These are phyloP conservation scores for Noctua pronuba DNA, from an alignment of 2,888 invertebrate species.

Conservation along the genomic window DNA sequence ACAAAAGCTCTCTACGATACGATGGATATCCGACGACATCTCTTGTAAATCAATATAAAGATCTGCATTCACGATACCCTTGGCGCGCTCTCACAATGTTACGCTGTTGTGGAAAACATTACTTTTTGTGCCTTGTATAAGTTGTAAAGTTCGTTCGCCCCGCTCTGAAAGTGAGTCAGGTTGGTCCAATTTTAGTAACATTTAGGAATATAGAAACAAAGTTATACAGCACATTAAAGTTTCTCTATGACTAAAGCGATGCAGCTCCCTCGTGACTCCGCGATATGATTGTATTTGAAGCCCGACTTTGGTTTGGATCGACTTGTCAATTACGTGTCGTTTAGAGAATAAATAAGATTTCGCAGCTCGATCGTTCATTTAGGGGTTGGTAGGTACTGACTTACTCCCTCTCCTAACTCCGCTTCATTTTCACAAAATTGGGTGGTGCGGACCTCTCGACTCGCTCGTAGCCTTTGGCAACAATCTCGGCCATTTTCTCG, in stretches of 20 bases:
- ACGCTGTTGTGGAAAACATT: slow-evolving; percentile 38
- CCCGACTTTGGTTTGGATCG: slow-evolving; percentile 44
- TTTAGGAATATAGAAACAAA: slow-evolving; percentile 51
- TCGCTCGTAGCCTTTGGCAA: slow-evolving; percentile 66
- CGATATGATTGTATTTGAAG: slow-evolving; percentile 40
- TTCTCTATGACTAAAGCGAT: slow-evolving; percentile 46
- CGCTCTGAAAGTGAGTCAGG: slow-evolving; percentile 45
- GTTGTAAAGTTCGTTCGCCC: slow-evolving; percentile 48
- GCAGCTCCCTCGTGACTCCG: slow-evolving; percentile 43
- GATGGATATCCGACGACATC: slow-evolving; percentile 45
- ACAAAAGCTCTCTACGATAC: slow-evolving; percentile 50
- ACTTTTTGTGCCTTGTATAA: slow-evolving; percentile 48
- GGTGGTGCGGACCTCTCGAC: slow-evolving; percentile 61
- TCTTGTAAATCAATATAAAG: slow-evolving; percentile 63
- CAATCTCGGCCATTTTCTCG: slow-evolving; percentile 67
- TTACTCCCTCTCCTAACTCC: slow-evolving; percentile 36
- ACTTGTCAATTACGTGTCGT: slow-evolving; percentile 58
- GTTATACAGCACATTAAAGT: slow-evolving; percentile 49
- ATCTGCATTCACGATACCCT: slow-evolving; percentile 57
- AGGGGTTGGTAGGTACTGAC: slow-evolving; percentile 35
- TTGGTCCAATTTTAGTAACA: slow-evolving; percentile 49
- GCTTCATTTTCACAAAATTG: slow-evolving; percentile 67
- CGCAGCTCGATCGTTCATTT: slow-evolving; percentile 42
- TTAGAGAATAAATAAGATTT: slow-evolving; percentile 60
- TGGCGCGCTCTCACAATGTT: slow-evolving; percentile 44